Conservation (phyloP, 2,113 vertebrate genomes). For the Rhabdomys dilectus region DNA sequence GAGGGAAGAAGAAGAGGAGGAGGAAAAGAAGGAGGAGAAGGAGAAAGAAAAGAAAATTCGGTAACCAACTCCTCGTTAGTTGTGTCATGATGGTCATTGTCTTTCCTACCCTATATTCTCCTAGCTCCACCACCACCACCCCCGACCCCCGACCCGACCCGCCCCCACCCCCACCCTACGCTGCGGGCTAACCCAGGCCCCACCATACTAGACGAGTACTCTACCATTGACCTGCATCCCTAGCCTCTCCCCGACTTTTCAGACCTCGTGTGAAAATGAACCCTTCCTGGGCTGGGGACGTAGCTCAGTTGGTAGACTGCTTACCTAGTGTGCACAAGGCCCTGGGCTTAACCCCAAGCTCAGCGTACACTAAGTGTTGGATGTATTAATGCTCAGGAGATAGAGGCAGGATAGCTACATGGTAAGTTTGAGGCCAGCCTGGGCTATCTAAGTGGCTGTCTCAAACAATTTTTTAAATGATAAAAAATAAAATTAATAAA, state of each 20-base stretch:
- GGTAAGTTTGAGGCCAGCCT: neutral
- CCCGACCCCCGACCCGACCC: too few species aligned
- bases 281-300: too few species aligned
- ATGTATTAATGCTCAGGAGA: neutral
- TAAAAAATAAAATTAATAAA: neutral
- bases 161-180: too few species aligned
- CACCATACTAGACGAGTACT: neutral
- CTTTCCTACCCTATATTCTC: neutral
- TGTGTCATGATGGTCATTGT: neutral
- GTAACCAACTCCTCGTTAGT: neutral
- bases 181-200: neutral
- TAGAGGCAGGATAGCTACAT: too few species aligned
- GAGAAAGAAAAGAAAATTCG: neutral
- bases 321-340: neutral
- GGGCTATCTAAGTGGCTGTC: neutral
- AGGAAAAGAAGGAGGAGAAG: neutral
- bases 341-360: neutral
- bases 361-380: neutral
- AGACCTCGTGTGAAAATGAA: conserved; percentile 28
- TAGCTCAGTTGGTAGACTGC: neutral
- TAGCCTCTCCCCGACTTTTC: conserved; percentile 14
- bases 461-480: neutral
- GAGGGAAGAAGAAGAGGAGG: neutral
- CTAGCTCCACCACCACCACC: too few species aligned
- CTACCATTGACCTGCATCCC: neutral